A percentile compares a stretch with the other conserved stretches of the same genome.
phyloP scores from a whole-genome alignment of 2,797 vertebrate genomes.

The Rhinoraja longicauda region DNA sequence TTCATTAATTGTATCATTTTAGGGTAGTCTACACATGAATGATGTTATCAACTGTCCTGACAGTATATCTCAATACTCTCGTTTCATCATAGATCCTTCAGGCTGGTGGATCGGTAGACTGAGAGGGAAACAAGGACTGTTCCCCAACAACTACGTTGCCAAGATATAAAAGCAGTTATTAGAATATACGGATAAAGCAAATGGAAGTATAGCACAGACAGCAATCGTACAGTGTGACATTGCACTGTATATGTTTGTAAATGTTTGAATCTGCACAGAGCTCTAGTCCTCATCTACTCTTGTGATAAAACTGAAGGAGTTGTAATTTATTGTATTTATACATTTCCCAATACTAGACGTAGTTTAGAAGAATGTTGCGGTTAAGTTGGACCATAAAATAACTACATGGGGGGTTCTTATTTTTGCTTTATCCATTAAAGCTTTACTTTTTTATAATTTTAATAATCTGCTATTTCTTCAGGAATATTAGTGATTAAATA shows the following conservation, averaged over 20 bases:
- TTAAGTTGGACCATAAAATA: not conserved
- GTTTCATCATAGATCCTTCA: conserved; percentile 69
- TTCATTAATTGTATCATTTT: not conserved
- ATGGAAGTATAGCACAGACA: not conserved
- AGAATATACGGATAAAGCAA: not conserved
- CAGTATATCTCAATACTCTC: not conserved
- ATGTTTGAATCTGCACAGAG: not conserved
- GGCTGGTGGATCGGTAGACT: conserved; percentile 96
- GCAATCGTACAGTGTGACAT: not conserved
- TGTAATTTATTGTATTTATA: conserved; percentile 99
- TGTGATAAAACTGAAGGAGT: conserved; percentile 65
- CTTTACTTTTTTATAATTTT: conserved; percentile 17
- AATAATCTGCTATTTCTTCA: not conserved
- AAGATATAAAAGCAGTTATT: conserved; percentile 67
- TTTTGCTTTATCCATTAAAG: not conserved
- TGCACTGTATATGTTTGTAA: not conserved
- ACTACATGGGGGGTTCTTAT: not conserved
- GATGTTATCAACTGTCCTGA: too few relatives aligned
- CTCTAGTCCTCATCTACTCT: conserved; percentile 42
- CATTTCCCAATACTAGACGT: conserved; percentile 39
- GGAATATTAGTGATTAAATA: not conserved
- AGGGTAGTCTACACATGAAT: not conserved
- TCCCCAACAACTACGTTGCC: conserved; percentile 95
- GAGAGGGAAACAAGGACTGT: conserved; percentile 92
- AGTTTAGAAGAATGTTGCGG: not conserved